These are phyloP conservation scores for Eulemur rufifrons DNA, from an alignment of 2,113 vertebrate species.

Conservation along the genomic window DNA sequence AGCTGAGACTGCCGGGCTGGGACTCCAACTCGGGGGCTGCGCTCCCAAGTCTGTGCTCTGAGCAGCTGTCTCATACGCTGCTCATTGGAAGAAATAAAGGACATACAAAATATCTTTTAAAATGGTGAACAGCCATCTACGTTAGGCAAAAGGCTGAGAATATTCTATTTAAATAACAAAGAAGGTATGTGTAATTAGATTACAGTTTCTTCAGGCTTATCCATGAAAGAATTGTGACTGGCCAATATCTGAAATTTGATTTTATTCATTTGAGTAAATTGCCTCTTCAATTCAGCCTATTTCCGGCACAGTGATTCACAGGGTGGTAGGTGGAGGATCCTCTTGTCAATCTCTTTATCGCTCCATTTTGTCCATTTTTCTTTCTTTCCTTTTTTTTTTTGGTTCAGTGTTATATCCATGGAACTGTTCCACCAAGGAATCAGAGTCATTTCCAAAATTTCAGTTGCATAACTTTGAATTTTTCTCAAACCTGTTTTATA, in stretches of 20 bases:
- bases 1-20: neutral
- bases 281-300: neutral
- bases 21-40: neutral
- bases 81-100: neutral
- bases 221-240: neutral
- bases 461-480: conserved; percentile 10
- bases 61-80: neutral
- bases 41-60: neutral
- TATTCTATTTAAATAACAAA: neutral
- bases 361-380: neutral
- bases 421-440: neutral
- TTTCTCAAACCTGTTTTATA: conserved; percentile 51
- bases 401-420: neutral
- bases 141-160: neutral
- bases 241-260: neutral
- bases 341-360: neutral
- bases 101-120: neutral
- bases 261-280: neutral
- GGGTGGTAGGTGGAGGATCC: neutral
- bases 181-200: neutral
- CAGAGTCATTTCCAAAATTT: conserved; percentile 45
- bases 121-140: neutral
- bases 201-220: neutral
- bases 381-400: neutral
- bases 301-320: neutral